A percentile compares a stretch with the other conserved stretches of the same genome.
Conservation (phyloP, 2,888 invertebrate genomes). For the Panzeria rudis region DNA sequence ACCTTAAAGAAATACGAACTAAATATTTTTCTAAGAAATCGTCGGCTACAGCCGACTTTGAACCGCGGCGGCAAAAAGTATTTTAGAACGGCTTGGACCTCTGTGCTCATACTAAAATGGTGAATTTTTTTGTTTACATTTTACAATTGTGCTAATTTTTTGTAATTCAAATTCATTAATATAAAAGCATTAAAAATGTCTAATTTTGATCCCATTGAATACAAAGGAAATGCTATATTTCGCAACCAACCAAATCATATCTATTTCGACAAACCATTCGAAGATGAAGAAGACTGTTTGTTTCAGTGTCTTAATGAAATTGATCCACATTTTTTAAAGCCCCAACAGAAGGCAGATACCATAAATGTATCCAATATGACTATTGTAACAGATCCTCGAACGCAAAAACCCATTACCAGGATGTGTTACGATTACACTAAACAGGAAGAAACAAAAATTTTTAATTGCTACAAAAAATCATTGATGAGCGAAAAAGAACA, state of each 20-base stretch:
- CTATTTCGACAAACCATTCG: slow-evolving; percentile 78
- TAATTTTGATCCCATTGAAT: background rate
- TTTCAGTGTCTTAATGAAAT: slow-evolving; percentile 78
- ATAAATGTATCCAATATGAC: background rate
- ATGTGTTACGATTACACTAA: slow-evolving; percentile 74
- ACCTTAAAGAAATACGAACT: too few species aligned
- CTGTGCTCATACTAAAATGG: too few species aligned
- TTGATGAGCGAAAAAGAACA: slow-evolving; percentile 75
- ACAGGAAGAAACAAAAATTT: slow-evolving; percentile 62
- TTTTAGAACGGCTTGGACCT: too few species aligned
- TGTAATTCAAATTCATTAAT: too few species aligned
- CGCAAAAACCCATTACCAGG: slow-evolving; percentile 61
- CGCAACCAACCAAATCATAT: slow-evolving; percentile 77
- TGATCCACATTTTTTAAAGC: slow-evolving; percentile 73
- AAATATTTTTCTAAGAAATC: too few species aligned
- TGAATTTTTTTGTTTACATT: too few species aligned
- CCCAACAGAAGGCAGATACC: slow-evolving; percentile 40
- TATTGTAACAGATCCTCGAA: slow-evolving; percentile 79
- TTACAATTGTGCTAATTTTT: too few species aligned
- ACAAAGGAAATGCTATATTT: slow-evolving; percentile 71
- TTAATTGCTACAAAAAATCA: slow-evolving; percentile 75
- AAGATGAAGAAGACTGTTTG: slow-evolving; percentile 75
- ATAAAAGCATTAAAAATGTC: background rate
- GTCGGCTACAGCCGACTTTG: too few species aligned
- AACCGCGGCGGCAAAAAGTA: too few species aligned